These are phyloP conservation scores for Pseudochirops corinnae DNA, from an alignment of 2,797 vertebrate species.

Conservation along the genomic window DNA sequence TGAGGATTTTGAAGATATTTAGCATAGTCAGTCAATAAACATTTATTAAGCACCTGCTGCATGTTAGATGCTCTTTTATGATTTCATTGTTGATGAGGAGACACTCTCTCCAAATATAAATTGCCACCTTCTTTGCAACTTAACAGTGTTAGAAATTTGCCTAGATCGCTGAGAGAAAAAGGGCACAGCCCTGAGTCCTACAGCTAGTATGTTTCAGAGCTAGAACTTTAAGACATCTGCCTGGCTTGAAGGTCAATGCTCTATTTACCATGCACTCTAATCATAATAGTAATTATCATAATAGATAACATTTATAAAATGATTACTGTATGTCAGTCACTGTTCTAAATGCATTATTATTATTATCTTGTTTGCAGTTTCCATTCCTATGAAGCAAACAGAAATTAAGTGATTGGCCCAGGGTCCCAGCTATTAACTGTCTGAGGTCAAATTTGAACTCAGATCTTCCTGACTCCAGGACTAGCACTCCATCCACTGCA, in stretches of 20 bases:
- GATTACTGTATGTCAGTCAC: not conserved
- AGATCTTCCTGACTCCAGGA: not conserved
- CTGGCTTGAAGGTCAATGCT: not conserved
- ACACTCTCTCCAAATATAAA: not conserved
- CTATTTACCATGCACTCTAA: not conserved
- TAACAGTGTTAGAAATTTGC: not conserved
- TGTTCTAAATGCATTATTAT: not conserved
- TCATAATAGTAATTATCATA: not conserved
- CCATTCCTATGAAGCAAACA: not conserved
- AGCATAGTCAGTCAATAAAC: not conserved
- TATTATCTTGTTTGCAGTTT: not conserved
- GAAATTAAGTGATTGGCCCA: not conserved
- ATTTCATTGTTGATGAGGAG: not conserved
- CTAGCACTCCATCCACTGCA: not conserved
- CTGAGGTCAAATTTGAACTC: not conserved
- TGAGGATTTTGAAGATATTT: not conserved
- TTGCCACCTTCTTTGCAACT: not conserved
- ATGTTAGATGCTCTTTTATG: not conserved
- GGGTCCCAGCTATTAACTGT: not conserved
- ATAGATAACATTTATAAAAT: not conserved
- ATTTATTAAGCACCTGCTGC: not conserved
- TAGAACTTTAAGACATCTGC: not conserved
- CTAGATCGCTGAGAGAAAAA: not conserved
- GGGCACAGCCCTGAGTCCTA: not conserved
- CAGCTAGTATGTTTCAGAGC: not conserved